Percentiles rank a stretch among this genome's conserved stretches.
Conservation (phyloP, 1,140 invertebrate species). For the Mamestra configurata region DNA sequence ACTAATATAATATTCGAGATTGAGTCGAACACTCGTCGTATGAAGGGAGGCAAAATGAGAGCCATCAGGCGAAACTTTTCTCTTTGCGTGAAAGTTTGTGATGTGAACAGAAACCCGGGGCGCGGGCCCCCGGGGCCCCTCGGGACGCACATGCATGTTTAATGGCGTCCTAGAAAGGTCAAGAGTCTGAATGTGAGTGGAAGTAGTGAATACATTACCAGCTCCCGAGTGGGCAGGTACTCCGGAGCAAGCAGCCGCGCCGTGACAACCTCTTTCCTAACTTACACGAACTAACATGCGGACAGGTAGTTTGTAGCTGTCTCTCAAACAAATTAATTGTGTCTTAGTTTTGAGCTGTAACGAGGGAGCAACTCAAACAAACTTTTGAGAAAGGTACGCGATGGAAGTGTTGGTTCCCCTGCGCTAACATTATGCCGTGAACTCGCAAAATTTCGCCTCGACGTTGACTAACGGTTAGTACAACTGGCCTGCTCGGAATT, state of each 20-base stretch:
- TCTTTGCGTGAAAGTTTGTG: constrained; percentile 79
- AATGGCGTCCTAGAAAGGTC: constrained; percentile 84
- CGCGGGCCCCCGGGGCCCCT: constrained; percentile 67
- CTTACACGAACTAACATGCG: constrained; percentile 73
- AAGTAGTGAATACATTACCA: constrained; percentile 83
- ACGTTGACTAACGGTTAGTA: constrained; percentile 58
- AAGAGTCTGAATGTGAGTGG: constrained; percentile 76
- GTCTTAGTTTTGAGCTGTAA: constrained; percentile 78
- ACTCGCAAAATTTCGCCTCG: constrained; percentile 64
- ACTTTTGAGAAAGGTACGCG: constrained; percentile 75
- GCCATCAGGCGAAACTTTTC: constrained; percentile 78
- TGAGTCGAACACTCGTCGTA: constrained; percentile 62
- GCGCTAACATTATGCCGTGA: constrained; percentile 66
- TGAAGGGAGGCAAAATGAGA: constrained; percentile 76
- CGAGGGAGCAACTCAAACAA: constrained; percentile 73
- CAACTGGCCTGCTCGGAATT: constrained; percentile 52
- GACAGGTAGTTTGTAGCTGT: constrained; percentile 82
- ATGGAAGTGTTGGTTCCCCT: constrained; percentile 61
- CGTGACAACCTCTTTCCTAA: constrained; percentile 75
- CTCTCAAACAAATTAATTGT: constrained; percentile 85
- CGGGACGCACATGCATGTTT: constrained; percentile 82
- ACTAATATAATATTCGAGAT: constrained; percentile 56
- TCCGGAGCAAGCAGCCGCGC: constrained; percentile 63
- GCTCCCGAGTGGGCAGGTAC: constrained; percentile 67
- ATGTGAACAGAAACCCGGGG: constrained; percentile 74